These are phyloP conservation scores for Poeciliopsis presidionis DNA, from an alignment of 2,797 vertebrate species.

Conservation along the genomic window DNA sequence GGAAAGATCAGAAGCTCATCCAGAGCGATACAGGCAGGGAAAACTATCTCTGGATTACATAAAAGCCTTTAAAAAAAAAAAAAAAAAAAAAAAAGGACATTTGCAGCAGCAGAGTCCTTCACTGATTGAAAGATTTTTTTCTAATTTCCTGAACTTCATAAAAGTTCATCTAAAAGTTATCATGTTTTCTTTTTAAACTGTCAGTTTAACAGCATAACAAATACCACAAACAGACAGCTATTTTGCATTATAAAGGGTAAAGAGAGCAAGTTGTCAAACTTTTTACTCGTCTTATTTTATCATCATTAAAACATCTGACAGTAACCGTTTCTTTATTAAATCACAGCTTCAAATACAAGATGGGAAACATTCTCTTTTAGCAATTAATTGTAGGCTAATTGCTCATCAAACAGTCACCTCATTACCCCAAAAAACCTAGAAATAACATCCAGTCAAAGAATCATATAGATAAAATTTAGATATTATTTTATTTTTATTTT, in stretches of 20 bases:
- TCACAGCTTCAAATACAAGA: not conserved
- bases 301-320: not conserved
- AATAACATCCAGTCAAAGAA: not conserved
- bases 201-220: not conserved
- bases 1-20: conserved; percentile 45
- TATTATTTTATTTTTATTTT: not conserved
- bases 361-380: not conserved
- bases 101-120: not conserved
- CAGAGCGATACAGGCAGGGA: conserved; percentile 30
- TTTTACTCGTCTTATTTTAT: not conserved
- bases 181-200: conserved; percentile 8
- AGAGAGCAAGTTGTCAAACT: not conserved
- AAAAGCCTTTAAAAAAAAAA: not conserved
- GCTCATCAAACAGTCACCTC: not conserved
- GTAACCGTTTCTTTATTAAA: conserved; percentile 7
- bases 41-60: conserved; percentile 30
- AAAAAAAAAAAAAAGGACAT: not conserved
- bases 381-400: not conserved
- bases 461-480: not conserved
- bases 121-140: not conserved
- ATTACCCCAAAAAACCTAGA: not conserved
- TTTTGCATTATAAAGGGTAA: not conserved
- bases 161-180: not conserved
- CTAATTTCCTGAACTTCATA: not conserved
- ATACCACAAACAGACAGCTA: not conserved